Evolutionary conservation across 2,888 invertebrate genomes (phyloP).

Genomic region (Creontiades dilutus): DNA sequence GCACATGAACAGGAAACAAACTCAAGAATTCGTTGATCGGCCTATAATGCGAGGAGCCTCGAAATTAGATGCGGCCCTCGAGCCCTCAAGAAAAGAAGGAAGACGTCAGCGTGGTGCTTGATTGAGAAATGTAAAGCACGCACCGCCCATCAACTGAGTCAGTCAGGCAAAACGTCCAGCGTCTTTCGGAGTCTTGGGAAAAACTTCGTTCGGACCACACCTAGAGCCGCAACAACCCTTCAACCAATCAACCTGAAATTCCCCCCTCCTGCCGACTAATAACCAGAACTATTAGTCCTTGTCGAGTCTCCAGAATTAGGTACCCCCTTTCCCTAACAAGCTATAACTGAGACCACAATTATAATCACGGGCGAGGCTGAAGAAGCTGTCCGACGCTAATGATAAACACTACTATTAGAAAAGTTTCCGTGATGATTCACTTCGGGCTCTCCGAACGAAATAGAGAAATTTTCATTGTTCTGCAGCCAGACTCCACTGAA

Average conservation of each 20-base stretch:
- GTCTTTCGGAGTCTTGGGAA: constrained; percentile 37
- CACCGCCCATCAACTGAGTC: constrained; percentile 43
- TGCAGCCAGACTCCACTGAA: background rate
- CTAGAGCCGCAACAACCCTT: constrained; percentile 6
- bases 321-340: constrained; percentile 11
- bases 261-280: constrained; percentile 25
- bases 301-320: constrained; percentile 34
- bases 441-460: background rate
- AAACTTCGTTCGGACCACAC: constrained; percentile 53
- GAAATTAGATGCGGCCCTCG: background rate
- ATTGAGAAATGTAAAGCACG: constrained; percentile 58
- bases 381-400: constrained; percentile 32
- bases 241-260: background rate
- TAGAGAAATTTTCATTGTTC: background rate
- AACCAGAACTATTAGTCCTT: constrained; percentile 45
- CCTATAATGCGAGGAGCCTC: background rate
- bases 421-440: background rate
- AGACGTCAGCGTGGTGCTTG: background rate
- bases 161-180: constrained; percentile 38
- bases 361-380: constrained; percentile 17
- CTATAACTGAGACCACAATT: background rate
- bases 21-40: background rate
- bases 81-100: background rate
- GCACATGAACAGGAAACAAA: no score
- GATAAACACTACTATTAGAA: background rate